Percentiles rank a stretch among this genome's conserved stretches.
These are phyloP conservation scores for Chydorus sphaericus DNA, from an alignment of 2,888 invertebrate genomes.

Conservation along the genomic window DNA sequence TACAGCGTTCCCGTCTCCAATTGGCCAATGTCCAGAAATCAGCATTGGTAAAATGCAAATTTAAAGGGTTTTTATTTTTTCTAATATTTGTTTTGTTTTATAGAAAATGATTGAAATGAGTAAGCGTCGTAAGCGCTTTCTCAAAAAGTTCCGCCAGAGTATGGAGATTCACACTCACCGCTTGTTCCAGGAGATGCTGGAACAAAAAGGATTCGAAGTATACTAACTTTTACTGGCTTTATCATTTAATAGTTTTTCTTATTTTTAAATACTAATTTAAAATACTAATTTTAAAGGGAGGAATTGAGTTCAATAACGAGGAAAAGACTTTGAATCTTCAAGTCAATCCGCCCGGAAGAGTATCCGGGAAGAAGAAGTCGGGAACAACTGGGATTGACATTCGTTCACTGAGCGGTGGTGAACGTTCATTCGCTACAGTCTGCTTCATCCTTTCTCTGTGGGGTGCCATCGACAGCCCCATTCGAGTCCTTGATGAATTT, in stretches of 20 bases:
- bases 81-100: neutral
- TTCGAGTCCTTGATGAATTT: slow-evolving; percentile 89
- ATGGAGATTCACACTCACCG: neutral
- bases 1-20: neutral
- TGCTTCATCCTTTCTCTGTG: slow-evolving; percentile 85
- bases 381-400: slow-evolving; percentile 1
- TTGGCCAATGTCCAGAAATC: too few species aligned
- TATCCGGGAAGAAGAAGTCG: too few species aligned
- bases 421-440: slow-evolving; percentile 87
- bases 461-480: slow-evolving; percentile 81
- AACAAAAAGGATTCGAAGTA: neutral
- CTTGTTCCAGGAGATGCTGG: neutral
- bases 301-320: slow-evolving; percentile 27
- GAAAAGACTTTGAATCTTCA: slow-evolving; percentile 26
- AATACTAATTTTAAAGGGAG: slow-evolving; percentile 22
- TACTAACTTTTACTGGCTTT: neutral
- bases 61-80: too few species aligned
- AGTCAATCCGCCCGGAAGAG: slow-evolving; percentile 21
- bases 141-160: neutral
- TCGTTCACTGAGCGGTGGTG: slow-evolving; percentile 75
- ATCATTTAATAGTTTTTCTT: neutral
- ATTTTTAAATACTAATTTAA: neutral
- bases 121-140: neutral
- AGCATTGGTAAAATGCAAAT: too few species aligned
- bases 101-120: neutral